Evolutionary conservation across 2,113 vertebrate genomes (phyloP).

Genomic region (Talpa occidentalis): DNA sequence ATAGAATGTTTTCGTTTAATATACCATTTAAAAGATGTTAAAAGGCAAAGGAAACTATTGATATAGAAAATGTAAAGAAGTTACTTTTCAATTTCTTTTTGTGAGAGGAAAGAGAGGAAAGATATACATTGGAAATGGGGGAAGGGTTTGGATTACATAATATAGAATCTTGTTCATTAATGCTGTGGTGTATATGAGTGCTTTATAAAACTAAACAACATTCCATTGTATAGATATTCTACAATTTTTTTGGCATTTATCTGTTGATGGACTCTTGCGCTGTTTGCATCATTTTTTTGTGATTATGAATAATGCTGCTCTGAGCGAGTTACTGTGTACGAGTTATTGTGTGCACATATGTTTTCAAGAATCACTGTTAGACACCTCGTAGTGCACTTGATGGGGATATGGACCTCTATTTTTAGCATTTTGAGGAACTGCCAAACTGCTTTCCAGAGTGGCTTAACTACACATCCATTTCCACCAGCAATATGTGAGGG

Average conservation of each 20-base stretch:
- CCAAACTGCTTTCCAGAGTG: neutral
- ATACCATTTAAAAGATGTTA: too few species aligned
- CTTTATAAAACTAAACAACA: neutral
- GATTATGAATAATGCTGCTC: neutral
- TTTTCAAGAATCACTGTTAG: neutral
- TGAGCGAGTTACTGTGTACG: neutral
- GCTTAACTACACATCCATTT: neutral
- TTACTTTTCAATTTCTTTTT: constrained; percentile 11
- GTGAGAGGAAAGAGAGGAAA: neutral
- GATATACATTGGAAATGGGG: neutral
- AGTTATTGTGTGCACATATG: neutral
- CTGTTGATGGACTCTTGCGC: neutral
- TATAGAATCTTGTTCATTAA: neutral
- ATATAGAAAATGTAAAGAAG: neutral
- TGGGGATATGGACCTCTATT: neutral
- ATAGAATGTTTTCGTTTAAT: constrained; percentile 34
- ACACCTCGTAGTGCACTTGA: neutral
- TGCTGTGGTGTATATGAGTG: neutral
- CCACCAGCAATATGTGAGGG: neutral
- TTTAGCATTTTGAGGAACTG: neutral
- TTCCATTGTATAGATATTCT: neutral
- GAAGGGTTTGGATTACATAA: neutral
- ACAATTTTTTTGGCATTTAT: neutral
- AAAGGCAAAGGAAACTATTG: too few species aligned
- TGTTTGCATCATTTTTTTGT: neutral